These are phyloP conservation scores for Ophthalmolycus amberensis DNA, from an alignment of 2,113 vertebrate genomes.

Conservation along the genomic window DNA sequence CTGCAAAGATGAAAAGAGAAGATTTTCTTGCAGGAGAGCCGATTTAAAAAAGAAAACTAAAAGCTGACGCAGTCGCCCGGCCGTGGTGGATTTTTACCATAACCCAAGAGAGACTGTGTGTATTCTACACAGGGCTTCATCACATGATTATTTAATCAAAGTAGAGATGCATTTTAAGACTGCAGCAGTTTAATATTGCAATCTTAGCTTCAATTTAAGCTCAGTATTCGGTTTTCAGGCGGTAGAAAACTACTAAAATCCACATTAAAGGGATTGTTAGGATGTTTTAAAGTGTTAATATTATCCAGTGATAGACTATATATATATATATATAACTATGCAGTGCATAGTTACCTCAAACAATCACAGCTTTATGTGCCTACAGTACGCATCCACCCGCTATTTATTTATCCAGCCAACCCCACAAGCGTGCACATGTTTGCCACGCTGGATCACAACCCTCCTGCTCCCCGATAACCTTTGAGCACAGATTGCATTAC, in stretches of 20 bases:
- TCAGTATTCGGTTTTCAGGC: not conserved
- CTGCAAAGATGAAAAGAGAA: not conserved
- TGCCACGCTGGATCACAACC: conserved; percentile 2
- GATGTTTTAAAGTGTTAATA: not conserved
- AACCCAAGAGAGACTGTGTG: conserved; percentile 9
- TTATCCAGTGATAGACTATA: not conserved
- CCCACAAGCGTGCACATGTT: not conserved
- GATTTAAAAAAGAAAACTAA: not conserved
- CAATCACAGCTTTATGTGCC: not conserved
- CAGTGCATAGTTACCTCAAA: not conserved
- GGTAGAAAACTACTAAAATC: not conserved
- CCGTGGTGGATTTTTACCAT: conserved; percentile 1
- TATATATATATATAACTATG: not conserved
- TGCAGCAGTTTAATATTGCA: conserved; percentile 35
- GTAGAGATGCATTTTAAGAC: conserved; percentile 18
- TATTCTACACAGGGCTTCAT: conserved; percentile 22
- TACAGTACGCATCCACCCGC: not conserved
- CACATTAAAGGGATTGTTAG: not conserved
- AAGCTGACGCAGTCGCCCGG: not conserved
- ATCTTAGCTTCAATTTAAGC: not conserved
- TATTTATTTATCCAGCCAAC: conserved; percentile 1
- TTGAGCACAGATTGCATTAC: conserved; percentile 9
- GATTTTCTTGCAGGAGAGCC: not conserved
- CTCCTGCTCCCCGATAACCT: conserved; percentile 22
- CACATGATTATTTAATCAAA: conserved; percentile 40